Conservation (phyloP, 2,888 invertebrate species). For the Eristalis intricaria region DNA sequence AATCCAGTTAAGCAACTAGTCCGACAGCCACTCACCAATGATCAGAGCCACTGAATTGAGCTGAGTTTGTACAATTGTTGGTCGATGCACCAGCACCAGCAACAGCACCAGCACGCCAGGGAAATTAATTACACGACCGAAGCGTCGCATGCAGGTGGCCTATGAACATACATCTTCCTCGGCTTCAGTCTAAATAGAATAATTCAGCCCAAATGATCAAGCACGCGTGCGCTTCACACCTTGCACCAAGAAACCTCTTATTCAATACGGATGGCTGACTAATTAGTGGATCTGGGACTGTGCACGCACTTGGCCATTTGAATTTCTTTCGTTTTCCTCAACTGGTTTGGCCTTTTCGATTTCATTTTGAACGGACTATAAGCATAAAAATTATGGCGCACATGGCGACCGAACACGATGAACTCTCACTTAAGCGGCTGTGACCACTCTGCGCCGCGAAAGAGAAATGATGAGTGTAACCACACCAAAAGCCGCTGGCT, state of each 20-base stretch:
- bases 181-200: background rate
- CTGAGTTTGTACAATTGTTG: constrained; percentile 17
- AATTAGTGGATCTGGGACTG: constrained; percentile 44
- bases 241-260: constrained; percentile 18
- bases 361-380: constrained; percentile 36
- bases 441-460: constrained; percentile 35
- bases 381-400: constrained; percentile 8
- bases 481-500: background rate
- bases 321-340: constrained; percentile 19
- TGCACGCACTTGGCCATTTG: constrained; percentile 44
- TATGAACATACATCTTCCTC: constrained; percentile 27
- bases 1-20: constrained; percentile 34
- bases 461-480: constrained; percentile 44
- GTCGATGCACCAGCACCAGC: background rate
- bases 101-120: constrained; percentile 37
- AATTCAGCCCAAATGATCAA: constrained; percentile 38
- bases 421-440: constrained; percentile 47
- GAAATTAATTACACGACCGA: constrained; percentile 42
- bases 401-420: background rate
- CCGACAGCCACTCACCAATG: constrained; percentile 9
- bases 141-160: constrained; percentile 31
- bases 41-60: constrained; percentile 18
- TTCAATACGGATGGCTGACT: constrained; percentile 21
- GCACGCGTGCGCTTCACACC: constrained; percentile 52
- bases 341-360: constrained; percentile 52